These are phyloP conservation scores for Penelope pileata DNA, from an alignment of 2,113 vertebrate genomes.

Conservation along the genomic window DNA sequence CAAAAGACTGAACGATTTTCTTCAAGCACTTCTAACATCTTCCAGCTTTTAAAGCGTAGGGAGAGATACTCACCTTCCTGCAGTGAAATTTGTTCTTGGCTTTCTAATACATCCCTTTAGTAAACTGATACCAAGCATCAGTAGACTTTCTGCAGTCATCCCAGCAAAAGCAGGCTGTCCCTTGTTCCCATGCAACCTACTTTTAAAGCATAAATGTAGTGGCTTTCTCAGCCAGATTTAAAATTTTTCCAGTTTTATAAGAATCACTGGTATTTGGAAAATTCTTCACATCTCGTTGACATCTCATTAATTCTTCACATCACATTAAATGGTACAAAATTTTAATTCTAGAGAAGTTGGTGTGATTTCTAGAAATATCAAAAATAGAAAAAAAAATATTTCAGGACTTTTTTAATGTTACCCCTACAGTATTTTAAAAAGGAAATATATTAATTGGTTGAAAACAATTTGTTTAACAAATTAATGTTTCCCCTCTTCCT, in stretches of 20 bases:
- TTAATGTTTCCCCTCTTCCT: neutral
- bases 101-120: neutral
- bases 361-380: neutral
- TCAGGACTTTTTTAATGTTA: neutral
- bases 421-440: neutral
- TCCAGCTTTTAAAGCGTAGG: neutral
- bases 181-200: neutral
- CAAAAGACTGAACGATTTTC: neutral
- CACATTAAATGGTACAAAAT: neutral
- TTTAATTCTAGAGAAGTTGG: neutral
- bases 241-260: neutral
- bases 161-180: neutral
- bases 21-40: neutral
- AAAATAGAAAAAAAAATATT: neutral
- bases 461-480: constrained; percentile 1
- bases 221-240: neutral
- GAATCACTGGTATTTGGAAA: neutral
- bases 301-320: no score
- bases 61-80: accelerated
- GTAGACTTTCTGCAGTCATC: neutral
- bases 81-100: neutral
- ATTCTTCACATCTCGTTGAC: neutral
- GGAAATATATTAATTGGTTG: neutral
- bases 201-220: neutral
- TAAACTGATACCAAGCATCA: neutral